These are phyloP conservation scores for Collichthys lucidus DNA, from an alignment of 2,113 vertebrate species.

Conservation along the genomic window DNA sequence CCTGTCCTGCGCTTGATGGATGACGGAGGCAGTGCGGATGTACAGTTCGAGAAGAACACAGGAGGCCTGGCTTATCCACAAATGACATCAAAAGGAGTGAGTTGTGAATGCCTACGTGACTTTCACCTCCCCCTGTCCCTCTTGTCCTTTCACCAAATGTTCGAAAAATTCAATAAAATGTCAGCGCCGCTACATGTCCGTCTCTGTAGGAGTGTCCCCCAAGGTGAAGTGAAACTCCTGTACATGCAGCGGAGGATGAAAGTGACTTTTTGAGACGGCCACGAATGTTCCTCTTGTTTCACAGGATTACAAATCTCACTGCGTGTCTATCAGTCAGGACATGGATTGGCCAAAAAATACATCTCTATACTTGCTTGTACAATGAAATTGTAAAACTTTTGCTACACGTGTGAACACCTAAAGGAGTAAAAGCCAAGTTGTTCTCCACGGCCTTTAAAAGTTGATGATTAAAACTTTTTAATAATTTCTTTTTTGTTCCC, in stretches of 20 bases:
- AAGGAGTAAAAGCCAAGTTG: not conserved
- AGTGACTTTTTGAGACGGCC: not conserved
- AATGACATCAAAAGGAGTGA: not conserved
- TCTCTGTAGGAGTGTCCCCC: not conserved
- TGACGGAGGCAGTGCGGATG: constrained; percentile 22
- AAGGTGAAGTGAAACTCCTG: not conserved
- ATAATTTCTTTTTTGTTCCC: not conserved
- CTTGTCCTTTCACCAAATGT: not conserved
- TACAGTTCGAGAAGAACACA: constrained; percentile 5
- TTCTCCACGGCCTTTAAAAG: not conserved
- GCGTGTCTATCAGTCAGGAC: not conserved
- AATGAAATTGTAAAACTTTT: not conserved
- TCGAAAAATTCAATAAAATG: not conserved
- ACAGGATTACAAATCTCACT: not conserved
- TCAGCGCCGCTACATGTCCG: not conserved
- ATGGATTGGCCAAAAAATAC: not conserved
- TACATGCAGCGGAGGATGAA: not conserved
- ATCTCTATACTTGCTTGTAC: not conserved
- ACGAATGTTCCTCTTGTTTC: not conserved
- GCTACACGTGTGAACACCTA: too few relatives aligned
- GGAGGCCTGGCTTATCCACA: not conserved
- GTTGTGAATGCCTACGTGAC: too few relatives aligned
- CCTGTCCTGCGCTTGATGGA: constrained; percentile 43
- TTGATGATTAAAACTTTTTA: too few relatives aligned
- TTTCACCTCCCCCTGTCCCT: not conserved